Base-by-base conservation (phyloP, 53 echinoderm and acorn worm species). In the Patiria pectinifera region DNA sequence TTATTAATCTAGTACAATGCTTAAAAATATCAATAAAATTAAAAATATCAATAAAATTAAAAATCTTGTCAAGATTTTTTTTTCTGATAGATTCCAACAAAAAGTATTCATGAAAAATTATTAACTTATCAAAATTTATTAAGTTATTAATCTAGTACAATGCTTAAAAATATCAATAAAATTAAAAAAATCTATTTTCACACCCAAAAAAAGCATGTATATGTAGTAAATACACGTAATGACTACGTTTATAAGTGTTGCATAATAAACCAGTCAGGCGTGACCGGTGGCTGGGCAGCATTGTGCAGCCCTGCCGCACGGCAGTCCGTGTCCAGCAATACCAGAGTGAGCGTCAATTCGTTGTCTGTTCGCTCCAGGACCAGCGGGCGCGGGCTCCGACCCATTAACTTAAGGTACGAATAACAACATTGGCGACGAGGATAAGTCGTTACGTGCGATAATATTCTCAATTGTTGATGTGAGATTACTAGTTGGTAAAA, bases 371-470 rank as follows among this genome's bases (percentile, higher is more conserved):
- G 2, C 22, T 74, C 24, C 74, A 74, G 74, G 74, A 74, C 24
- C 24, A 23, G 53, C 53, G 53, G 53, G 35, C 53, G 21, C 69
- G 2, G 9, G 74, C 74, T 9, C 74, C 6, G 5, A 74, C 6
- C 2, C 3, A 74, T 23, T 21, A 35, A 35, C 35, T 35, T 10
- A 24, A 10, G 15, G 19, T 21, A n/a, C 74, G 3, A 23, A 23
- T 74, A 2, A 79, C 80, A 3, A 16, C 80, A 79, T 79, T 45
- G 80, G 80, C 47, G 80, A 79, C 80, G 80, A 79, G 12, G 45
- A 79, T 79, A 79, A 79, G 47, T 79, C 80, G 48, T 74, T 74
- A 10, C 22, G 24, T 74, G 74, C 24, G 74, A 74, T 16, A 6
- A 22, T 23, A 74, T 70, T 70, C 16, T 70, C 19, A 18, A 18